Conservation (phyloP, 1,140 invertebrate species). For the Pteromalus puparum region DNA sequence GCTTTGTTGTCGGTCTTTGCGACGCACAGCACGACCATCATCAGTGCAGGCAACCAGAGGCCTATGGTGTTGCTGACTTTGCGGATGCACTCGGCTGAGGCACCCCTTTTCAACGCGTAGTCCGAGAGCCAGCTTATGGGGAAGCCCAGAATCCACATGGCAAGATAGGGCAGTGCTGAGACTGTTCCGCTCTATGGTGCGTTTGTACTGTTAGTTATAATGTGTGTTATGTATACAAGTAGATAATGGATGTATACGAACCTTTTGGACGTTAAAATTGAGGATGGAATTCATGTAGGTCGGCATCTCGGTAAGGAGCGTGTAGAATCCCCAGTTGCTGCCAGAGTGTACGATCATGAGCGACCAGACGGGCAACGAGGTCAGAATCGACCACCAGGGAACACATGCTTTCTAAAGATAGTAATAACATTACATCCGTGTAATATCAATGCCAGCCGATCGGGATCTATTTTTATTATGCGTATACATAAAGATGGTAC, state of each 20-base stretch:
- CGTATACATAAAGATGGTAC: constrained; percentile 6
- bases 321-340: constrained; percentile 96
- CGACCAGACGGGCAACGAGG: constrained; percentile 88
- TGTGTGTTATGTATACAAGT: background rate
- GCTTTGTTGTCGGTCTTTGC: constrained; percentile 52
- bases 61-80: constrained; percentile 82
- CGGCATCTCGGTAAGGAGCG: constrained; percentile 92
- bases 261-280: constrained; percentile 84
- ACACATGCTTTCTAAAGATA: constrained; percentile 70
- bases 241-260: constrained; percentile 57
- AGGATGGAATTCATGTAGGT: constrained; percentile 91
- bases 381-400: constrained; percentile 87
- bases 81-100: constrained; percentile 76
- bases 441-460: background rate
- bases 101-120: constrained; percentile 76
- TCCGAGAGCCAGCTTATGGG: constrained; percentile 80
- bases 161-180: constrained; percentile 87
- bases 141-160: constrained; percentile 82
- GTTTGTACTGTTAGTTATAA: background rate
- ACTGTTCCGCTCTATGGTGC: constrained; percentile 82
- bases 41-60: constrained; percentile 71
- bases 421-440: background rate
- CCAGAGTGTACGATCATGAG: constrained; percentile 88
- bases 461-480: background rate
- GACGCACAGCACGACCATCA: constrained; percentile 67